These are phyloP conservation scores for Frankliniella fusca DNA, from an alignment of 2,888 invertebrate species.

Conservation along the genomic window DNA sequence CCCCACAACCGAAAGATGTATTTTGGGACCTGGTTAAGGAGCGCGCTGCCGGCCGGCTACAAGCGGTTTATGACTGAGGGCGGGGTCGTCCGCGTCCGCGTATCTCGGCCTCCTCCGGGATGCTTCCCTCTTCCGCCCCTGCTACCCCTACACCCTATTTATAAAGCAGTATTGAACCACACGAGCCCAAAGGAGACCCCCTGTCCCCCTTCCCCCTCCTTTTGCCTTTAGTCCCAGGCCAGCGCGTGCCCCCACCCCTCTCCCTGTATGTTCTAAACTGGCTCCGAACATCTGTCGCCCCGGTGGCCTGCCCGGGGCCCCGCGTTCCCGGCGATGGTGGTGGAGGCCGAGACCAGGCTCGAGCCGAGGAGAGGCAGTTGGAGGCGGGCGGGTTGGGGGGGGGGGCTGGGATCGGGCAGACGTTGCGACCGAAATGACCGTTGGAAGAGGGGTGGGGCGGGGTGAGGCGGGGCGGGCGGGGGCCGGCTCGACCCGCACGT, in stretches of 20 bases:
- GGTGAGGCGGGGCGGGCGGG: too few species aligned
- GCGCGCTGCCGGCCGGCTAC: too few species aligned
- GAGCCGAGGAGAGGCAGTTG: not conserved
- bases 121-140: not conserved
- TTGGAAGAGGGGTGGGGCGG: not conserved
- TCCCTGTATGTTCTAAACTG: not conserved
- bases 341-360: too few species aligned
- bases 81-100: not conserved
- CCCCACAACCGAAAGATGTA: too few species aligned
- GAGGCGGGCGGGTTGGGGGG: not conserved
- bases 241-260: not conserved
- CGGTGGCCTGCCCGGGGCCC: too few species aligned
- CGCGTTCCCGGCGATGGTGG: too few species aligned
- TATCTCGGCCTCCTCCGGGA: not conserved
- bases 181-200: not conserved
- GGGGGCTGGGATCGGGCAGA: not conserved
- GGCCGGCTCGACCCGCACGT: not conserved
- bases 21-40: too few species aligned
- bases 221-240: too few species aligned
- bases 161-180: not conserved
- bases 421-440: not conserved
- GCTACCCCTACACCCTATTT: not conserved
- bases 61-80: too few species aligned
- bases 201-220: too few species aligned
- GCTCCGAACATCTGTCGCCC: too few species aligned